Evolutionary conservation across 2,113 vertebrate species (phyloP).

Genomic region (Oncorhynchus nerka): DNA sequence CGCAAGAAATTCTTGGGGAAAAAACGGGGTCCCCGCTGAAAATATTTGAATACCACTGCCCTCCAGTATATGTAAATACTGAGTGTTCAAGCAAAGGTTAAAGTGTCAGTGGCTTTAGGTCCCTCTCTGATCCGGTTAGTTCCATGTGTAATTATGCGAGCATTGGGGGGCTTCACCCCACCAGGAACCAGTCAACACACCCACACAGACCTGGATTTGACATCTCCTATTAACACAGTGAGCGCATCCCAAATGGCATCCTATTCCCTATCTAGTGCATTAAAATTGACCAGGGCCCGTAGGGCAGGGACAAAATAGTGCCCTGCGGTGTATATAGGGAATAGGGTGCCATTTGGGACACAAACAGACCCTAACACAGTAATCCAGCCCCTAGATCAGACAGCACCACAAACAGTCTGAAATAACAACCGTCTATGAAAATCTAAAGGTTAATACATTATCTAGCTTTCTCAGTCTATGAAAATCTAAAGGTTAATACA

Average conservation of each 20-base stretch:
- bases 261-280: no score
- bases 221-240: not conserved
- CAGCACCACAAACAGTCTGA: not conserved
- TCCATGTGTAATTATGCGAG: not conserved
- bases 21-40: no score
- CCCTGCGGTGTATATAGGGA: no score
- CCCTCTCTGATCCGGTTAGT: not conserved
- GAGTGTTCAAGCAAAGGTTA: constrained; percentile 5
- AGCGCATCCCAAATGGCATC: no score
- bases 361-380: not conserved
- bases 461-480: not conserved
- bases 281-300: no score
- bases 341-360: not conserved
- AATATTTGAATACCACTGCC: no score
- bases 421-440: not conserved
- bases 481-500: not conserved
- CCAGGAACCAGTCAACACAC: not conserved
- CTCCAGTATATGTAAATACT: not conserved
- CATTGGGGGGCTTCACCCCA: not conserved
- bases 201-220: constrained; percentile 4
- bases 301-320: no score
- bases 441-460: not conserved
- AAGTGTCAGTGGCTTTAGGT: not conserved
- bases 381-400: not conserved
- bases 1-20: no score